Percentiles rank a stretch among this genome's conserved stretches.
Conservation (phyloP, 2,113 vertebrate species). For the Odocoileus virginianus region DNA sequence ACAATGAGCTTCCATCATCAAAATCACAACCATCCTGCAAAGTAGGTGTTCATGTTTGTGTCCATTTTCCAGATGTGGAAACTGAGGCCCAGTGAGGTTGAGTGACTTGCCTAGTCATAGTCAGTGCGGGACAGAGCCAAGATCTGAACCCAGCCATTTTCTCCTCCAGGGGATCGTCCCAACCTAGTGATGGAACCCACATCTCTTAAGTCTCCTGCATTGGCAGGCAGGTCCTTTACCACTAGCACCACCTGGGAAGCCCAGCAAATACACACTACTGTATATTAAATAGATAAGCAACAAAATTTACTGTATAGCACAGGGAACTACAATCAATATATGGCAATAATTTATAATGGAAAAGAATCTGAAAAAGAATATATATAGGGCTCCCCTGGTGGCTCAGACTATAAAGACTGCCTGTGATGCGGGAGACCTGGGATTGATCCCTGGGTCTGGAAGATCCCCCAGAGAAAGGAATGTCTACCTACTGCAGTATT, state of each 20-base stretch:
- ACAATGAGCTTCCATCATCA: neutral
- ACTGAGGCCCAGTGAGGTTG: neutral
- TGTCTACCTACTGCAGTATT: neutral
- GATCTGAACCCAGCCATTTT: neutral
- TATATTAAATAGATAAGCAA: neutral
- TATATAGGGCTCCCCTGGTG: neutral
- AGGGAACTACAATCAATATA: neutral
- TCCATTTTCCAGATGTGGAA: neutral
- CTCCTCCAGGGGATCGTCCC: neutral
- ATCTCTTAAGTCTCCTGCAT: neutral
- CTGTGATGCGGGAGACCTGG: neutral
- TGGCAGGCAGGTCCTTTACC: neutral
- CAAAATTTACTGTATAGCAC: neutral
- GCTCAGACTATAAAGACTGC: neutral
- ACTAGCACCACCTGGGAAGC: neutral
- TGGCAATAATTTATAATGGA: neutral
- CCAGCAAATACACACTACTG: neutral
- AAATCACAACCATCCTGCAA: neutral
- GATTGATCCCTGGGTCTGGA: neutral
- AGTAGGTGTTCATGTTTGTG: neutral
- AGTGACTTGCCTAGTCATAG: neutral
- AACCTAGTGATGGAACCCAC: neutral
- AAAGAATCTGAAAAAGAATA: neutral
- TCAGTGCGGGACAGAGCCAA: neutral
- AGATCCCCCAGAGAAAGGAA: neutral